Evolutionary conservation across 1,140 invertebrate genomes (phyloP), one percentile per base, ranked within the genome.

Genomic region (Camponotus vicinus): DNA sequence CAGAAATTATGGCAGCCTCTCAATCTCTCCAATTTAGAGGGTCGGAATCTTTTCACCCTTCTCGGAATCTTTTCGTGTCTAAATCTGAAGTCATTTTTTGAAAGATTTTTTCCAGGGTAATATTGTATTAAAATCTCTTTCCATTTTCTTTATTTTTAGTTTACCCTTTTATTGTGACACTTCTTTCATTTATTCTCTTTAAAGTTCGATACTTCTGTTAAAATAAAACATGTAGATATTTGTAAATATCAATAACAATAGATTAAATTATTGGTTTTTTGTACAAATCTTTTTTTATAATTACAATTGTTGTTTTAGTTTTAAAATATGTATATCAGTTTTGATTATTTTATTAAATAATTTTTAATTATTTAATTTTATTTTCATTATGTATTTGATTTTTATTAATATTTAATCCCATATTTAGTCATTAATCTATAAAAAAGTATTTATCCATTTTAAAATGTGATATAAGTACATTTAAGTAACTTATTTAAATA

Each of bases 1-100:
- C 4, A 80, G 15, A 15, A 80, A 69, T 69, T 80, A 69, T 57
- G 66, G n/a, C 9, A 6, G 15, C 21, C n/a, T 57, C 66, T 80
- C 37, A 59, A 80, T 70, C 5, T 45, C 40, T n/a, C 42, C n/a
- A 70, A 80, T 70, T 70, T 59, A 18, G 9, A 80, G 6, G 1
- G 7, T 34, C 45, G 1, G 34, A 69, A 42, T 0, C 37, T 67
- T 52, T 55, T 40, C 4, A 40, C 8, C 2, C 13, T 67, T 8
- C 8, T 40, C 11, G 9, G 13, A 18, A 57, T 70, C 11, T 32
- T 70, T 40, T 37, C 8, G 3, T 45, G 1, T 37, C n/a, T 18
- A 63, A 52, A 78, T 49, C 42, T 66, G 21, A 64, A 64, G 27
- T 4, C 42, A 34, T 66, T 52, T 45, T 49, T 66, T 21, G 18